A percentile compares a stretch with the other conserved stretches of the same genome.
Conservation (phyloP, 2,113 vertebrate genomes). For the Gila orcuttii region DNA sequence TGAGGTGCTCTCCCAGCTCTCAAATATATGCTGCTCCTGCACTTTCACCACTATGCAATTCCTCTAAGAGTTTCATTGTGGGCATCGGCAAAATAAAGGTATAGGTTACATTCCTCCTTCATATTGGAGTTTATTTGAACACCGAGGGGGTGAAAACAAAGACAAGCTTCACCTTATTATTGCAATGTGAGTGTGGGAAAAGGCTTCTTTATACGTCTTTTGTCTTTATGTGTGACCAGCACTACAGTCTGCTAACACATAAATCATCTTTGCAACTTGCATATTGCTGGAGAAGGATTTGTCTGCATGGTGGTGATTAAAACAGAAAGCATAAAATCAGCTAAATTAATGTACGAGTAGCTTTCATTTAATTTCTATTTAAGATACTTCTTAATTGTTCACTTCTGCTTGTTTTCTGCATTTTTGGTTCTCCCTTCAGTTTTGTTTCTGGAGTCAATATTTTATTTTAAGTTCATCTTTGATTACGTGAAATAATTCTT, state of each 20-base stretch:
- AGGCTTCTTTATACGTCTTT: background rate
- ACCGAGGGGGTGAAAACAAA: conserved; percentile 49
- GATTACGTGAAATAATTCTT: background rate
- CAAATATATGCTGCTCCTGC: conserved; percentile 72
- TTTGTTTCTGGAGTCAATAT: no score
- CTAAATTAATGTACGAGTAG: background rate
- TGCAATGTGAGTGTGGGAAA: conserved; percentile 51
- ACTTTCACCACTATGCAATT: conserved; percentile 72
- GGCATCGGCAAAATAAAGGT: conserved; percentile 58
- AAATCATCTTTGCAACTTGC: background rate
- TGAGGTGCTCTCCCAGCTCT: conserved; percentile 73
- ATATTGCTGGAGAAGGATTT: background rate
- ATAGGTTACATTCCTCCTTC: conserved; percentile 68
- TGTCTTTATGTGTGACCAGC: conserved; percentile 15
- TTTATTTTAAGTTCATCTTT: no score
- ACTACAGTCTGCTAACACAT: background rate
- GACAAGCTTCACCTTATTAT: conserved; percentile 55
- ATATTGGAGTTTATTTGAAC: conserved; percentile 67
- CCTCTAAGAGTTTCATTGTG: conserved; percentile 71
- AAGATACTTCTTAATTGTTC: background rate
- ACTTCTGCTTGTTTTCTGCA: background rate
- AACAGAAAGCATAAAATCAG: background rate
- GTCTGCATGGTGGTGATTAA: background rate
- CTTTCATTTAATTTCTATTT: background rate
- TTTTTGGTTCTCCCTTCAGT: background rate